Percentiles rank a stretch among this genome's conserved stretches.
Conservation (phyloP, 1,140 invertebrate genomes). For the Solen grandis region DNA sequence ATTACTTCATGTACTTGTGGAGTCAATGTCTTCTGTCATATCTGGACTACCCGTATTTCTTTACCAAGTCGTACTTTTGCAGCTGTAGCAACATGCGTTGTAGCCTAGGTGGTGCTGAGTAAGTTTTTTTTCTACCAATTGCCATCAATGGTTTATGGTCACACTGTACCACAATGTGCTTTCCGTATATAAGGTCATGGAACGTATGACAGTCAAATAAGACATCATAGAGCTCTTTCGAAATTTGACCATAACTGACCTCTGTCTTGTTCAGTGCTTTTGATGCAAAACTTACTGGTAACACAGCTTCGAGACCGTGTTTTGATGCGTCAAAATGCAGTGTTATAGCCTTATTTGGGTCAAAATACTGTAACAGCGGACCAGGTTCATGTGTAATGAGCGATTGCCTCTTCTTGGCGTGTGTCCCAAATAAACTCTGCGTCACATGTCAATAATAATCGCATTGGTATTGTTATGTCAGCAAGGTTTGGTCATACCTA, state of each 20-base stretch:
- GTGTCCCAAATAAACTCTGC: not conserved
- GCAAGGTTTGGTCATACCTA: not conserved
- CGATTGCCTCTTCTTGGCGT: not conserved
- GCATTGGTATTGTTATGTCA: not conserved
- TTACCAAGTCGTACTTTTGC: not conserved
- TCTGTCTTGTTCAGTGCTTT: not conserved
- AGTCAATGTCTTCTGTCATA: not conserved
- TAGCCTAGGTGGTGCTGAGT: not conserved
- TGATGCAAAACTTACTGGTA: conserved; percentile 1
- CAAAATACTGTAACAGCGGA: not conserved
- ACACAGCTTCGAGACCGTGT: conserved; percentile 66
- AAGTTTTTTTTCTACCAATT: not conserved
- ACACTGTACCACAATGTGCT: not conserved
- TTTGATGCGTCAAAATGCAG: not conserved
- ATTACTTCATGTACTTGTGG: not conserved
- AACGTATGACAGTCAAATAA: not conserved
- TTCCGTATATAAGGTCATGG: not conserved
- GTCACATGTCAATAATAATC: not conserved
- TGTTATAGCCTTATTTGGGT: not conserved
- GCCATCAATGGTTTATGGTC: not conserved
- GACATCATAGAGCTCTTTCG: not conserved
- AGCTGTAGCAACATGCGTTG: not conserved
- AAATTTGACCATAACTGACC: not conserved
- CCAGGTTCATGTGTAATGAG: not conserved
- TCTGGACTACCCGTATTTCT: not conserved